Base-by-base conservation (phyloP, 2,888 invertebrate species). In the Microctonus hyperodae region DNA sequence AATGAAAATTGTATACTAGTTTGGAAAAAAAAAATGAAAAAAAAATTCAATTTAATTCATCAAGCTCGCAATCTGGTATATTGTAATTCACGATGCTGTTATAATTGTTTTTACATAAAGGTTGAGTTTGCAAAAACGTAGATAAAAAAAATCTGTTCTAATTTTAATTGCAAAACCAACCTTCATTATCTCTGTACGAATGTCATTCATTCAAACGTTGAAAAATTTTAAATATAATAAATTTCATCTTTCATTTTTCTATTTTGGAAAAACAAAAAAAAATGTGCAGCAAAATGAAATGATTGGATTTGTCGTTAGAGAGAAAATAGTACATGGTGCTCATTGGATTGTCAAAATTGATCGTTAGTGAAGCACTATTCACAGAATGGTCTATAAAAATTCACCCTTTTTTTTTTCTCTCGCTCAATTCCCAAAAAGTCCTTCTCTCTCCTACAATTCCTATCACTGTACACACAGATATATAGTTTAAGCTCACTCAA, bases 281-380 rank as follows among this genome's bases (percentile, higher is more conserved):
- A 59, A 59, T 28, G 25, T 31, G 11, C 7, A 44, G 3, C 6
- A 10, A 40, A 65, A 53, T 51, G 25, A 58, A 59, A 50, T 56
- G 56, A 64, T 64, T 64, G 63, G 63, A 64, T 64, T 50, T 44
- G 44, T 56, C 31, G 37, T 55, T 40, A 20, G n/a, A 31, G 55
- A 60, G 33, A 20, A 16, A 44, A 16, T 16, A 7, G 16, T 44
- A n/a, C 16, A n/a, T 44, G 44, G 6, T 33, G 50, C 60, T 60
- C 60, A 50, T 50, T 62, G 53, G 40, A 56, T 56, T 44, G 33
- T 56, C 55, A 64, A 64, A 65, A 59, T 65, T 51, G 59, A 51
- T 65, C 59, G 59, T 64, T 64, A 65, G 65, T 13, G 40, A 33
- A 65, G 53, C 51, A 65, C 25, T 2, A 40, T 58, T 51, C 13